A percentile compares a stretch with the other conserved stretches of the same genome.
Conservation (phyloP, 2,113 vertebrate genomes). For the Cryptomyrus ogoouensis region DNA sequence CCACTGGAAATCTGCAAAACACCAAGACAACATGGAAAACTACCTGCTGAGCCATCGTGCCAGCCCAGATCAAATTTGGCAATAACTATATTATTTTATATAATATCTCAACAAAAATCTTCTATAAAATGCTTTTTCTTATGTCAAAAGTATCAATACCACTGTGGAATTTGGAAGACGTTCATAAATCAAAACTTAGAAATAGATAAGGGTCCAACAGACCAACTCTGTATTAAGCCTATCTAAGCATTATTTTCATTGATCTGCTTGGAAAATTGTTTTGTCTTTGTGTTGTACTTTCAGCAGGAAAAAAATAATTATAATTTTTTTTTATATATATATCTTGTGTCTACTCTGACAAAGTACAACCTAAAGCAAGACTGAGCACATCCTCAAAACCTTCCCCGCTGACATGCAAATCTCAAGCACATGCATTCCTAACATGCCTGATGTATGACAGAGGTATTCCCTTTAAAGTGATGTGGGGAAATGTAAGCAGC, state of each 20-base stretch:
- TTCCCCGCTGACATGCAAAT: background rate
- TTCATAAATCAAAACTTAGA: background rate
- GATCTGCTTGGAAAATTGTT: background rate
- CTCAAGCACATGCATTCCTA: background rate
- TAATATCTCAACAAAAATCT: background rate
- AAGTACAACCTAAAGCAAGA: background rate
- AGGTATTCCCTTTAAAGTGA: background rate
- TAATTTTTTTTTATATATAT: background rate
- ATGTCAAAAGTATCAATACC: background rate
- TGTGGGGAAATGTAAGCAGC: background rate
- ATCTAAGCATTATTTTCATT: background rate
- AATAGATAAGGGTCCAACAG: background rate
- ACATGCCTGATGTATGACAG: background rate
- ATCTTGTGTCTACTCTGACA: background rate
- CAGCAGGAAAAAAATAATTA: background rate
- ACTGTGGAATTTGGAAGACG: background rate
- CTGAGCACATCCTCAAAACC: background rate
- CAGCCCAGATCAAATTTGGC: background rate
- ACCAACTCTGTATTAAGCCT: background rate
- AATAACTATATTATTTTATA: background rate
- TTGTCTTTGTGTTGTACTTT: background rate
- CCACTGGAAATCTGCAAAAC: background rate
- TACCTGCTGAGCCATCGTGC: background rate
- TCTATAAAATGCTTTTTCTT: background rate
- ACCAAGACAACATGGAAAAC: background rate